phyloP scores from a whole-genome alignment of 1,140 invertebrate genomes.

The Spodoptera litura region DNA sequence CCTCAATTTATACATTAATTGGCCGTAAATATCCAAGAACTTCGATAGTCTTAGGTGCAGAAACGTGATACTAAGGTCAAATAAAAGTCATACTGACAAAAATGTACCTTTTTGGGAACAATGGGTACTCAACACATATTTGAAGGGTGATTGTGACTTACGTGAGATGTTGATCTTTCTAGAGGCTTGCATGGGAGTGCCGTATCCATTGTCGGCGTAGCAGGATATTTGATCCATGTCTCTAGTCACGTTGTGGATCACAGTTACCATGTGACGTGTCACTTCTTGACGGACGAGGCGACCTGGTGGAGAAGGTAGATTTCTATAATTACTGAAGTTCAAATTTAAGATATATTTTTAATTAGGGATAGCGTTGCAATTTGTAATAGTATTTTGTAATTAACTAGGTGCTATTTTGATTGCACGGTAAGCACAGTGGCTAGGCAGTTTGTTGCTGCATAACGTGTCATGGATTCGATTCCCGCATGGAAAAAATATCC shows the following conservation, averaged over 20 bases:
- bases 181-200: conserved; percentile 93
- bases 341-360: too few species aligned
- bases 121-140: not conserved
- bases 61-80: too few species aligned
- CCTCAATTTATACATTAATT: too few species aligned
- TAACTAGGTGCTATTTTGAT: too few species aligned
- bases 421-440: too few species aligned
- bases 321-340: not conserved
- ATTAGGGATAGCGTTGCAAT: too few species aligned
- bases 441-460: too few species aligned
- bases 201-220: conserved; percentile 94
- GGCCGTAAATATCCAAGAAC: too few species aligned
- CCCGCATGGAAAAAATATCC: too few species aligned
- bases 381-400: too few species aligned
- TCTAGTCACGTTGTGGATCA: conserved; percentile 92
- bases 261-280: conserved; percentile 93
- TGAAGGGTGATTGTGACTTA: conserved; percentile 83
- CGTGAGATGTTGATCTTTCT: conserved; percentile 92
- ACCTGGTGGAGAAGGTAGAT: conserved; percentile 75
- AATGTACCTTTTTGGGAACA: not conserved
- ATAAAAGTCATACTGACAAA: not conserved
- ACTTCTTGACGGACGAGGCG: conserved; percentile 91
- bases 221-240: conserved; percentile 94
- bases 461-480: too few species aligned
- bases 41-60: too few species aligned